Evolutionary conservation across 1,140 invertebrate genomes (phyloP), one percentile per base, ranked within the genome.

Genomic region (Hirudo medicinalis): DNA sequence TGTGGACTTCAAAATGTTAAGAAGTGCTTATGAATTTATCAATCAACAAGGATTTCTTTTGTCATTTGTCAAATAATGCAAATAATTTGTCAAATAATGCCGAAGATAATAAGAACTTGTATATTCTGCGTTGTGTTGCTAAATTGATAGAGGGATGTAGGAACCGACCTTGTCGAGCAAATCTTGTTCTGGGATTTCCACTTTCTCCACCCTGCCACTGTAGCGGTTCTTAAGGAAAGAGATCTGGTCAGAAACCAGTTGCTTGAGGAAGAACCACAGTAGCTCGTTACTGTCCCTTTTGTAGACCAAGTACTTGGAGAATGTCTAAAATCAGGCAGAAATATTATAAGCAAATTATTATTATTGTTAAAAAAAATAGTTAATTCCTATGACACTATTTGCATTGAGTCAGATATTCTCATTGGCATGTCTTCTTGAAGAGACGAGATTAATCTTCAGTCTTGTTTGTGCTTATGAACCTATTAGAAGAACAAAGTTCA

Each of bases 221-320:
- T 89, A 89, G n/a, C 89, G 84, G 72, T 89, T 90, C 17, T 90
- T 85, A 79, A 94, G 87, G 78, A 91, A 97, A 0, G 89, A 86
- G 67, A 94, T 83, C 78, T 94, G 90, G 79, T 99, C 94, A 75
- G 92, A 86, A 0, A 93, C 88, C 72, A 98, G 84, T 81, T 98
- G 93, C 55, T 94, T 89, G 15, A 99, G 85, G 74, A 97, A 89
- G 81, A 95, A 99, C 78, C 97, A 91, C 0, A 99, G 82, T 19
- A 99, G 85, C 79, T 99, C 95, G 77, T 93, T 92, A 83, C 95
- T 91, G 82, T 99, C 94, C 78, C 92, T 90, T 77, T 94, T 92
- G 84, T 90, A 98, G 4, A 90, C 86, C 20, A 99, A 84, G 81
- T 96, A 98, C 76, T 91, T 89, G 75, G 90, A 88, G 86, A 99